Evolutionary conservation across 2,888 invertebrate genomes (phyloP), one percentile per base, ranked within the genome.

Genomic region (Drosophila siamana): DNA sequence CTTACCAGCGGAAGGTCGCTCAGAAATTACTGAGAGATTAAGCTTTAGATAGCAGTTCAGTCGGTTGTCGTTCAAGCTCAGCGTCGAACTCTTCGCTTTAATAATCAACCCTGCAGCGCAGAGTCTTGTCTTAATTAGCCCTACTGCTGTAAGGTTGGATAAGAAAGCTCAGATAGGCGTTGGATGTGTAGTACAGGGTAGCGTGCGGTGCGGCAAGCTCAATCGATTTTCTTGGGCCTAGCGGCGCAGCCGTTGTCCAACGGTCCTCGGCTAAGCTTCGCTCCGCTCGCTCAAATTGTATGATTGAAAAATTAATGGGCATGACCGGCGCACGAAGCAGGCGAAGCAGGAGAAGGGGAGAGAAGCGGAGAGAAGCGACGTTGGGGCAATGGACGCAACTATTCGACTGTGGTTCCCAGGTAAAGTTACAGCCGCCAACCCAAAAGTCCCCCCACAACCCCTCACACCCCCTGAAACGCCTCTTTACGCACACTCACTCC

Each of bases 291-390:
- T 67, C 80, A 89, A 87, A 81, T 84, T 86, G 84, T 78, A 81
- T 88, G 89, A 89, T 88, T 89, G 89, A 89, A 89, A 89, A 89
- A 89, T 89, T 75, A 86, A 89, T 88, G 84, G 89, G 80, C 75
- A 73, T 74, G 74, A 75, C 73, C 74, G 71, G 52, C 44, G 43
- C 54, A 65, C 44, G 43, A 16, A 15, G 26, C 9, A 16, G 19
- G 50, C 4, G 6, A 1, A 13, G n/a, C 6, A 15, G 3, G n/a
- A 24, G 0, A 4, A 3, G 13, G 24, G 4, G 3, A 8, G 15
- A n/a, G 19, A n/a, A n/a, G 51, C 1, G 11, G n/a, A 15, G 28
- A 24, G 6, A 13, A 6, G 16, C 2, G 24, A 4, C 2, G 19
- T 19, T 19, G 4, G 6, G 15, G n/a, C 7, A 5, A 13, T n/a